Conservation (phyloP, 1,140 invertebrate species). For the Drosophila varians region DNA sequence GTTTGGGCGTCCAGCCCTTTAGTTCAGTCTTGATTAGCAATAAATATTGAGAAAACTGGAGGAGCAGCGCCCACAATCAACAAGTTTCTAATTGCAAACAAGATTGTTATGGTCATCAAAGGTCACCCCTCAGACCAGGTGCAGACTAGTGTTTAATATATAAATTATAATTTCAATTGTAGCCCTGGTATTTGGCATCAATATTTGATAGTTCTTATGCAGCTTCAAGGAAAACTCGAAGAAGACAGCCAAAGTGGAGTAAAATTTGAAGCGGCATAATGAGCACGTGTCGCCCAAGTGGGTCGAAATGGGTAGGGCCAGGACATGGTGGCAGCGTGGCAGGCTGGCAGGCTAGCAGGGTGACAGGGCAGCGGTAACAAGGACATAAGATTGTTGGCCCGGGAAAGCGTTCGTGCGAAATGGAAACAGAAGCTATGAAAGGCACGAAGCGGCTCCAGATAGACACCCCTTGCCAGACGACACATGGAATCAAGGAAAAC, state of each 20-base stretch:
- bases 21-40: conserved; percentile 33
- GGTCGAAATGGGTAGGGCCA: conserved; percentile 24
- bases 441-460: conserved; percentile 15
- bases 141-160: background rate
- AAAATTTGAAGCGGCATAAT: conserved; percentile 72
- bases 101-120: conserved; percentile 40
- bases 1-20: conserved; percentile 42
- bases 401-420: conserved; percentile 48
- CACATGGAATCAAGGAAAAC: conserved; percentile 63
- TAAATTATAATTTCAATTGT: too few relatives aligned
- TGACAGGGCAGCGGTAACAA: conserved; percentile 28
- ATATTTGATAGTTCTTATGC: background rate
- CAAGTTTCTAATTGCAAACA: conserved; percentile 71
- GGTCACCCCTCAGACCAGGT: conserved; percentile 21
- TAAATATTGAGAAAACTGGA: background rate
- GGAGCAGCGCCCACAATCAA: conserved; percentile 65
- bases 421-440: conserved; percentile 54
- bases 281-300: conserved; percentile 69
- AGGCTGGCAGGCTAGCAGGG: background rate
- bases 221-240: conserved; percentile 24
- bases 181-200: background rate
- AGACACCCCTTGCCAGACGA: conserved; percentile 28
- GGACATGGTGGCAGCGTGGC: background rate
- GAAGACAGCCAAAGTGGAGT: conserved; percentile 44
- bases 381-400: conserved; percentile 21